These are phyloP conservation scores for Cyprinodon brontotheroides DNA, from an alignment of 2,113 vertebrate genomes.

Conservation along the genomic window DNA sequence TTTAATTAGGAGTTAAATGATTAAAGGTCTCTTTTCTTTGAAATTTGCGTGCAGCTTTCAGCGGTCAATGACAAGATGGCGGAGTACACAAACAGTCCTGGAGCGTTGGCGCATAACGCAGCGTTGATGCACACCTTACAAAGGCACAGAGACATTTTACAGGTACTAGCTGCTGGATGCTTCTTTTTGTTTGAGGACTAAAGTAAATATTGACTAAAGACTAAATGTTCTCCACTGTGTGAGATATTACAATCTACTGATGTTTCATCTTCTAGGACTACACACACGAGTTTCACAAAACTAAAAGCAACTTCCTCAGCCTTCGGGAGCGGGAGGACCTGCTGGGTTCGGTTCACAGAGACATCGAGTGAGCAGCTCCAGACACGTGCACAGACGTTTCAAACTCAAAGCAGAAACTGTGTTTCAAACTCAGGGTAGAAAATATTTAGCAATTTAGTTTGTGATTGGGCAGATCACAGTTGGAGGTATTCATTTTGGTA, in stretches of 20 bases:
- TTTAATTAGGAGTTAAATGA: not conserved
- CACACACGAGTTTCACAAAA: constrained; percentile 96
- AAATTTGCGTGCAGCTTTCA: constrained; percentile 81
- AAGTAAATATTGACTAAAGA: not conserved
- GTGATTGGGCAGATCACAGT: not conserved
- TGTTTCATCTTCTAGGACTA: constrained; percentile 83
- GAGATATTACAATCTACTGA: not conserved
- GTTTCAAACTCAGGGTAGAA: no score
- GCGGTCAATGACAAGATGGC: constrained; percentile 94
- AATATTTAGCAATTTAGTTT: not conserved
- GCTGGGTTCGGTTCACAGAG: constrained; percentile 92
- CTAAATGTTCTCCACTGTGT: no score
- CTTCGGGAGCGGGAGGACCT: constrained; percentile 94
- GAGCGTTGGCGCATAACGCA: constrained; percentile 86
- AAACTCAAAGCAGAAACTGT: no score
- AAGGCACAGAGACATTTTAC: constrained; percentile 93
- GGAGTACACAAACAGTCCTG: constrained; percentile 87
- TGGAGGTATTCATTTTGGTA: not conserved
- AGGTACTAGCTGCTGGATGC: constrained; percentile 74
- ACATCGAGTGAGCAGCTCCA: constrained; percentile 90
- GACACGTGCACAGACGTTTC: not conserved
- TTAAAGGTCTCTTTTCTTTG: not conserved
- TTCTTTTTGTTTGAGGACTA: not conserved
- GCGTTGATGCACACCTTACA: constrained; percentile 94
- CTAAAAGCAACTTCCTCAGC: constrained; percentile 91